Percentiles rank a stretch among this genome's conserved stretches.
phyloP scores from a whole-genome alignment of 2,797 vertebrate species.

The Columba guinea region DNA sequence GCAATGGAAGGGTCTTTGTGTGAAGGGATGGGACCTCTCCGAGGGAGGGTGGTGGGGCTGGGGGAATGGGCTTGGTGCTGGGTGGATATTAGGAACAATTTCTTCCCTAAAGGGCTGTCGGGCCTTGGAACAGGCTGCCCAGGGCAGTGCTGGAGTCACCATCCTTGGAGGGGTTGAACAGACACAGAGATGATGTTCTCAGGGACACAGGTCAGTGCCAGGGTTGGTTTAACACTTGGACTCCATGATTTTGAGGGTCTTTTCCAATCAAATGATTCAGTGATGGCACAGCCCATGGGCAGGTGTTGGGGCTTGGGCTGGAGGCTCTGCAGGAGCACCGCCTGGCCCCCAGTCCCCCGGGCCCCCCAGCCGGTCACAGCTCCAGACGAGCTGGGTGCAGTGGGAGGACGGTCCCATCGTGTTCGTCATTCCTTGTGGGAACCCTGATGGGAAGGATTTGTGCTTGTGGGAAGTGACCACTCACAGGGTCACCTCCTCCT shows the following conservation, averaged over 20 bases:
- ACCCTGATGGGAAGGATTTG: background rate
- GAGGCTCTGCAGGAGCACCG: background rate
- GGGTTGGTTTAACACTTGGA: too few relatives aligned
- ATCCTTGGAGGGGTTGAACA: too few relatives aligned
- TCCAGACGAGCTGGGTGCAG: rapidly evolving
- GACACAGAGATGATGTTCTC: too few relatives aligned
- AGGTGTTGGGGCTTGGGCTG: background rate
- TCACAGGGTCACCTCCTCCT: background rate
- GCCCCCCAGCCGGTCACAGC: rapidly evolving
- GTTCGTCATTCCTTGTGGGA: background rate
- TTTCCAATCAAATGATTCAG: too few relatives aligned
- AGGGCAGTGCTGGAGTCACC: too few relatives aligned
- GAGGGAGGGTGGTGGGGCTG: background rate
- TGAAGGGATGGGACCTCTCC: background rate
- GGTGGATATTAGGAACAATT: too few relatives aligned
- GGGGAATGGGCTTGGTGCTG: background rate
- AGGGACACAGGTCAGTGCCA: too few relatives aligned
- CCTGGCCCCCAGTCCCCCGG: rapidly evolving
- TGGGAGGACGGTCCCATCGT: rapidly evolving
- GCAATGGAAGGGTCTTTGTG: rapidly evolving
- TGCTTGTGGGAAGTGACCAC: background rate
- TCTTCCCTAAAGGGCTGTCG: too few relatives aligned
- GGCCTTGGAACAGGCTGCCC: too few relatives aligned
- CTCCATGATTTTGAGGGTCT: too few relatives aligned
- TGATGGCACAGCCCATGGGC: rapidly evolving